Evolutionary conservation across 2,888 invertebrate species (phyloP).

Genomic region (Octodonta nipae): DNA sequence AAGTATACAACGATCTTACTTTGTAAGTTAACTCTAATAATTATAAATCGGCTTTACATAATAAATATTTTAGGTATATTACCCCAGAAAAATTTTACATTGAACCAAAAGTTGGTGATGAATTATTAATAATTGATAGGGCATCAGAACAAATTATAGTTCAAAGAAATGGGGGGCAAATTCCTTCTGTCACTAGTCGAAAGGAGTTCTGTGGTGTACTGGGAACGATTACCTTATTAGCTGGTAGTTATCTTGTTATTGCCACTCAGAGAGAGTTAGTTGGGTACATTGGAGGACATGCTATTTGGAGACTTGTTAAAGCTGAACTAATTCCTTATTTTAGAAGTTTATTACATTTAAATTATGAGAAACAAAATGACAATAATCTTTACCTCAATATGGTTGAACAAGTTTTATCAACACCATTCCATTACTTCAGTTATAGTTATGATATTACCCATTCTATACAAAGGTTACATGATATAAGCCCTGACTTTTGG

Average conservation of each 20-base stretch:
- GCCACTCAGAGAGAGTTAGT: constrained; percentile 71
- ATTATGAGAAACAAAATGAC: constrained; percentile 65
- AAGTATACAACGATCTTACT: constrained; percentile 25
- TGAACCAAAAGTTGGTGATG: constrained; percentile 63
- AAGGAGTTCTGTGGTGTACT: constrained; percentile 74
- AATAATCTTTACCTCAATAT: constrained; percentile 75
- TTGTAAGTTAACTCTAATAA: constrained; percentile 19
- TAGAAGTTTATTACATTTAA: constrained; percentile 71
- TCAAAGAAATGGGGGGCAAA: constrained; percentile 41
- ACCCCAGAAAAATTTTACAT: constrained; percentile 84
- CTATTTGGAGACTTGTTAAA: constrained; percentile 65
- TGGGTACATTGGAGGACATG: constrained; percentile 67
- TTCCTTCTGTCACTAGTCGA: constrained; percentile 46
- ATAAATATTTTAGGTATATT: constrained; percentile 49
- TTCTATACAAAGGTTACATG: constrained; percentile 74
- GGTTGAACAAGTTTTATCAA: constrained; percentile 67
- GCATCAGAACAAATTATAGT: constrained; percentile 34
- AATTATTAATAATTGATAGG: constrained; percentile 74
- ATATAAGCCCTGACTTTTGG: constrained; percentile 70
- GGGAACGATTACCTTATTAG: constrained; percentile 70
- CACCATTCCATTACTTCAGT: constrained; percentile 85
- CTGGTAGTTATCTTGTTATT: constrained; percentile 77
- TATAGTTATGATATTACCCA: constrained; percentile 89
- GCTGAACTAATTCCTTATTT: constrained; percentile 78
- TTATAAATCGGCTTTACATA: too few species aligned